Evolutionary conservation across 1,140 invertebrate genomes (phyloP).

Genomic region (Pseudomyrmex cubaensis): DNA sequence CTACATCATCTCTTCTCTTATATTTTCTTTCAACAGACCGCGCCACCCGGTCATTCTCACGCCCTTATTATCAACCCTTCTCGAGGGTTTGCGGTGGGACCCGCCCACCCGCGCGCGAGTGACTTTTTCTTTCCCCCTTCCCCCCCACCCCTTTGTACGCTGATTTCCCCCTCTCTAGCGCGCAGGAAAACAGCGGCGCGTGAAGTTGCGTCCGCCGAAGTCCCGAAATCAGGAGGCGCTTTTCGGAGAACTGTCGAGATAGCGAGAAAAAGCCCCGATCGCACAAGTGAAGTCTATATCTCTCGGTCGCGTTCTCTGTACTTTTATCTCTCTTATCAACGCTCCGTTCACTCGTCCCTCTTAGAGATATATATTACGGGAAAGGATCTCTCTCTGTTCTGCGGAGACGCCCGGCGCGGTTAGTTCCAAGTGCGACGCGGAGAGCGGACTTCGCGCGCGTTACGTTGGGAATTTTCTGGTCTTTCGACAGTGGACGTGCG

Average conservation of each 20-base stretch:
- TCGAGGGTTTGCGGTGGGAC: constrained; percentile 44
- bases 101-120: constrained; percentile 56
- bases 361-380: constrained; percentile 38
- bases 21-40: neutral
- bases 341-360: neutral
- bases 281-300: no score
- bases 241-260: neutral
- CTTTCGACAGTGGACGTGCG: constrained; percentile 1
- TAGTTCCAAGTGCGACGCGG: constrained; percentile 48
- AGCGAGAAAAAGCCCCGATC: neutral
- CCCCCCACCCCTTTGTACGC: neutral
- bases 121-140: constrained; percentile 9
- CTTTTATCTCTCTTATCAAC: neutral
- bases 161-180: neutral
- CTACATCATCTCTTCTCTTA: neutral
- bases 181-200: constrained; percentile 44
- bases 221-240: neutral
- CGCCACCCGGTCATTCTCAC: neutral
- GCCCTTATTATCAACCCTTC: constrained; percentile 13
- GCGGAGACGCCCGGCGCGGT: constrained; percentile 55
- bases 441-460: constrained; percentile 33
- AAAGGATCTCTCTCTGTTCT: constrained; percentile 28
- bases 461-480: neutral
- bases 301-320: neutral
- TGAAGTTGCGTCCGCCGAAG: constrained; percentile 18